Evolutionary conservation across 2,888 invertebrate genomes (phyloP).

Genomic region (Aspidiotus rigidus): DNA sequence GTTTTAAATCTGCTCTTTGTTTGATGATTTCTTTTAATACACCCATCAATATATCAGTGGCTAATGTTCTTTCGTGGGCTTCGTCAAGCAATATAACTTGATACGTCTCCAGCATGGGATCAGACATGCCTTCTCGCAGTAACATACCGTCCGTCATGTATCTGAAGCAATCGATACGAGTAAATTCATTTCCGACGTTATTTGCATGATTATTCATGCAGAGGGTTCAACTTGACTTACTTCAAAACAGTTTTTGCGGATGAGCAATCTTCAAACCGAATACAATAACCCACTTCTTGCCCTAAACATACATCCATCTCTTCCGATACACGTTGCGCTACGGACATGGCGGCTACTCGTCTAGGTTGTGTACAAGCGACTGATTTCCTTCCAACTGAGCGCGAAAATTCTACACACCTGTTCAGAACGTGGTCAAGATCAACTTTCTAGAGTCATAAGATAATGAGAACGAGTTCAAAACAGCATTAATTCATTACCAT

Average conservation of each 20-base stretch:
- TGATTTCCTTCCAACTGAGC: conserved; percentile 57
- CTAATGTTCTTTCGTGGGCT: conserved; percentile 96
- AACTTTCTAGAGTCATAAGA: background rate
- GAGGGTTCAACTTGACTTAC: conserved; percentile 42
- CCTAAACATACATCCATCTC: conserved; percentile 96
- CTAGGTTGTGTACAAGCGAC: conserved; percentile 97
- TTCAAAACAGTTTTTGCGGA: conserved; percentile 87
- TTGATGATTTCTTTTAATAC: conserved; percentile 93
- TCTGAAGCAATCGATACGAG: conserved; percentile 42
- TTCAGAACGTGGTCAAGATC: background rate
- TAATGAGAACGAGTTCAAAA: background rate
- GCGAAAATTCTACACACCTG: conserved; percentile 63
- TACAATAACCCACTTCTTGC: conserved; percentile 89
- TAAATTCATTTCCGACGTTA: background rate
- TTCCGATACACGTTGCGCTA: conserved; percentile 96
- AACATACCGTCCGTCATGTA: conserved; percentile 99
- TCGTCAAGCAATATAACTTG: conserved; percentile 94
- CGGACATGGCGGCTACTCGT: conserved; percentile 98
- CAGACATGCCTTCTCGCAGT: conserved; percentile 96
- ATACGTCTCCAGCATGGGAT: conserved; percentile 93
- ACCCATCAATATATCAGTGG: conserved; percentile 98
- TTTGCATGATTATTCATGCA: background rate
- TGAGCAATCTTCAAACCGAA: conserved; percentile 98
- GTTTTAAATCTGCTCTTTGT: conserved; percentile 82
- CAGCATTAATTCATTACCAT: conserved; percentile 49